Evolutionary conservation across 2,113 vertebrate species (phyloP).

Genomic region (Prunella himalayana): DNA sequence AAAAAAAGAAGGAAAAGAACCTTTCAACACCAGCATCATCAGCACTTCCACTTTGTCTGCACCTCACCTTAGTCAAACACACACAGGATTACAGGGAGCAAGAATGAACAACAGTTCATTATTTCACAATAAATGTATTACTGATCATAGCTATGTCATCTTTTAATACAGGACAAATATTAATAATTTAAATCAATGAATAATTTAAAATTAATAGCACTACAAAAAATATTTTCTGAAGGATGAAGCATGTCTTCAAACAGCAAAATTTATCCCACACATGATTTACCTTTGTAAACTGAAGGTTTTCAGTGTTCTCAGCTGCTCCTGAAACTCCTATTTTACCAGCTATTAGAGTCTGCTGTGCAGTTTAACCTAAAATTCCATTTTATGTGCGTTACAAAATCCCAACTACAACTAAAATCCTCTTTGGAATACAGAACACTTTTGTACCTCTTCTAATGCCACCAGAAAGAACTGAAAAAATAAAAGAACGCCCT

Average conservation of each 20-base stretch:
- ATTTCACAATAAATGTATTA: background rate
- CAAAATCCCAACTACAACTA: background rate
- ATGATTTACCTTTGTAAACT: background rate
- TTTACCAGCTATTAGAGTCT: background rate
- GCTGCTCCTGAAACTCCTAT: background rate
- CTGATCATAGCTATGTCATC: background rate
- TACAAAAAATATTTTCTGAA: background rate
- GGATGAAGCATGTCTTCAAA: background rate
- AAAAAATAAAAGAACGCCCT: background rate
- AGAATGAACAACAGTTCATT: background rate
- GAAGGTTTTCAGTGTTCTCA: background rate
- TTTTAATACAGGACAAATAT: background rate
- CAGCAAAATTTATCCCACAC: background rate
- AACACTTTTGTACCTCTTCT: background rate
- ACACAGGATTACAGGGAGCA: background rate
- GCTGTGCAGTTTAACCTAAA: background rate
- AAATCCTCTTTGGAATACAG: background rate
- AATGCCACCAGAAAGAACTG: background rate
- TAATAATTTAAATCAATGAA: background rate
- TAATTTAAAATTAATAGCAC: background rate
- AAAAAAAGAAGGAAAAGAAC: background rate
- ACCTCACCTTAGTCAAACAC: background rate
- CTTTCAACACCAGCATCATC: background rate
- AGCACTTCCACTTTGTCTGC: background rate
- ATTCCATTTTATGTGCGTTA: background rate